Base-by-base conservation (phyloP, 1,140 invertebrate species). In the Saccostrea echinata region DNA sequence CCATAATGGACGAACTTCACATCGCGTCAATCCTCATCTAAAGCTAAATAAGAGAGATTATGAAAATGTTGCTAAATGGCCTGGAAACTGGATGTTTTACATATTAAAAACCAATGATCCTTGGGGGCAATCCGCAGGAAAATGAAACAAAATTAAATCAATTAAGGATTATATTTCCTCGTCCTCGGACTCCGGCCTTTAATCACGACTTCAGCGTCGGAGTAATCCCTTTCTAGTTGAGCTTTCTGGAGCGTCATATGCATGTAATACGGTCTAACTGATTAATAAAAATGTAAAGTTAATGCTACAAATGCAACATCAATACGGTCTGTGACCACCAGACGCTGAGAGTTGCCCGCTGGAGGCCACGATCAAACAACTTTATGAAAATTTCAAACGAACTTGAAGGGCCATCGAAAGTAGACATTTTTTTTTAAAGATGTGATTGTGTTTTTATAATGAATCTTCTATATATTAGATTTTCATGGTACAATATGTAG, bases 31-130 rank as follows among this genome's bases (percentile, higher is more conserved):
- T 76, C 68, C 33, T 76, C 68, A 76, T 76, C 68, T 30, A 76
- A 76, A 76, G 27, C 35, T 27, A 86, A 76, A 86, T 53, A 43
- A 86, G 64, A 27, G 64, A 64, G 84, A 86, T 86, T 86, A 86
- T 86, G 61, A 71, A 86, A 86, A 86, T 86, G 84, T 76, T 68
- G 68, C 61, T 86, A 51, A 86, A 86, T 86, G 84, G 51, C 16
- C 30, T 64, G 64, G 84, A 86, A 86, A 83, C 33, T 83, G 81
- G 68, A 76, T 83, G 81, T 83, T 83, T 83, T 53, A 83, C 52
- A 83, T 83, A 83, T 83, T 83, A 83, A 83, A 83, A 83, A 21
- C 81, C 43, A 52, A 53, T 83, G 81, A 83, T 83, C 81, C 52
- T 83, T 83, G 21, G 27, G 68, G 68, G 68, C 68, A 30, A 76